Conservation (phyloP, 2,113 vertebrate species). For the Gasterosteus nipponicus region DNA sequence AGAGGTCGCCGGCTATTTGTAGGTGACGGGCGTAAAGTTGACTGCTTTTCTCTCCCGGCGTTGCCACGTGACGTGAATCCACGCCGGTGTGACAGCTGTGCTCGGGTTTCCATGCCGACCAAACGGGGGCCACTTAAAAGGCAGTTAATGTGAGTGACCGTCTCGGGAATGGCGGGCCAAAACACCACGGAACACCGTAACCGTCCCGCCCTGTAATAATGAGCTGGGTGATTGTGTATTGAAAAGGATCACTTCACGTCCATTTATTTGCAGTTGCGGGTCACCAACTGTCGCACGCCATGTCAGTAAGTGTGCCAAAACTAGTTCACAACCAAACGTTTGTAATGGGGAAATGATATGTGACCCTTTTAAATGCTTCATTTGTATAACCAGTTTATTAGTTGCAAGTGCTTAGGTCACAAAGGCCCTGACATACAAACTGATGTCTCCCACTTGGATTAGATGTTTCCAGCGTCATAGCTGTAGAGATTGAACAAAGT, state of each 20-base stretch:
- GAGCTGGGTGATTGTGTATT: constrained; percentile 60
- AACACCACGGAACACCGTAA: constrained; percentile 32
- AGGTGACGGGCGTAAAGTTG: constrained; percentile 10
- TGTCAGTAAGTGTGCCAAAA: constrained; percentile 35
- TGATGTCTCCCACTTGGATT: too few species aligned
- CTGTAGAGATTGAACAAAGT: too few species aligned
- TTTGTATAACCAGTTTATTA: too few species aligned
- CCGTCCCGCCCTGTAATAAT: constrained; percentile 59
- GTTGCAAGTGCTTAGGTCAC: too few species aligned
- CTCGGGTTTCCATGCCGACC: constrained; percentile 49
- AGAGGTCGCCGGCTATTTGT: constrained; percentile 41
- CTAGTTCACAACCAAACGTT: neutral
- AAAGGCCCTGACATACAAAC: too few species aligned
- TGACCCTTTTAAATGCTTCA: too few species aligned
- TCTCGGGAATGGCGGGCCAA: constrained; percentile 25
- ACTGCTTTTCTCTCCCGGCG: constrained; percentile 31
- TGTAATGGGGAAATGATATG: too few species aligned
- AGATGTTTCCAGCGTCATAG: too few species aligned
- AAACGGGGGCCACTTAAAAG: constrained; percentile 34
- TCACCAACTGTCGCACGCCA: constrained; percentile 16
- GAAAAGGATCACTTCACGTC: constrained; percentile 46
- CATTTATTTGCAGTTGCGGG: constrained; percentile 25
- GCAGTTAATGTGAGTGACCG: constrained; percentile 23
- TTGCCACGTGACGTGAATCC: constrained; percentile 19
- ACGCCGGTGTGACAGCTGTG: constrained; percentile 10